A percentile compares a stretch with the other conserved stretches of the same genome.
Evolutionary conservation across 2,113 vertebrate species (phyloP).

Genomic region (Rutilus rutilus): DNA sequence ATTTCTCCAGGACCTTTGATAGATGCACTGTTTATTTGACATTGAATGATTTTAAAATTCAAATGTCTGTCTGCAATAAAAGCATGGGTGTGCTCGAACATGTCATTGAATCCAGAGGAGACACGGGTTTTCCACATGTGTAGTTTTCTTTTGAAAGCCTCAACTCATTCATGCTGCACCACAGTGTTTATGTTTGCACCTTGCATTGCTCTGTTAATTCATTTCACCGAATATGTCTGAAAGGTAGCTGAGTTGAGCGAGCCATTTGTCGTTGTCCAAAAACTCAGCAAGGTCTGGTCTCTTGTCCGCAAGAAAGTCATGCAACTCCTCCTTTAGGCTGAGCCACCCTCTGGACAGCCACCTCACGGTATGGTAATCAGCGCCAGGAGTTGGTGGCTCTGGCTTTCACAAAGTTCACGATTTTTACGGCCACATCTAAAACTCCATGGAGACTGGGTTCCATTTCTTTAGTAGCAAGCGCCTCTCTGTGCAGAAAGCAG

Average conservation of each 20-base stretch:
- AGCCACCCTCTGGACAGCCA: background rate
- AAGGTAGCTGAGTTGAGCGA: background rate
- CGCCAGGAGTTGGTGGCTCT: background rate
- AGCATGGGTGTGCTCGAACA: conserved; percentile 1
- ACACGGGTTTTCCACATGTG: conserved; percentile 14
- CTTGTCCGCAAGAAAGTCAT: background rate
- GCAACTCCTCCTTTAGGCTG: background rate
- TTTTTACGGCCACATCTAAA: conserved; percentile 8
- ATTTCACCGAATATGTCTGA: background rate
- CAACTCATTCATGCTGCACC: background rate
- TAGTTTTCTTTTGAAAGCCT: conserved; percentile 11
- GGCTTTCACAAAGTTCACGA: conserved; percentile 8
- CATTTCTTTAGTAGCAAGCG: background rate
- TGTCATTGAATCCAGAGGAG: background rate
- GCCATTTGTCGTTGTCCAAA: background rate
- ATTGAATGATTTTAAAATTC: background rate
- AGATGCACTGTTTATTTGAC: conserved; percentile 2
- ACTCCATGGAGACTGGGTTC: background rate
- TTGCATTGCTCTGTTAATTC: background rate
- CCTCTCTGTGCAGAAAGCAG: too few relatives aligned
- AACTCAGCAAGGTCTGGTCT: conserved; percentile 2
- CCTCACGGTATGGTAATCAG: background rate
- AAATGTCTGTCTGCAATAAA: conserved; percentile 9
- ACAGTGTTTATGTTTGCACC: conserved; percentile 19
- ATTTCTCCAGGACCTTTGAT: background rate